Evolutionary conservation across 2,113 vertebrate species (phyloP).

Genomic region (Seriola rivoliana): DNA sequence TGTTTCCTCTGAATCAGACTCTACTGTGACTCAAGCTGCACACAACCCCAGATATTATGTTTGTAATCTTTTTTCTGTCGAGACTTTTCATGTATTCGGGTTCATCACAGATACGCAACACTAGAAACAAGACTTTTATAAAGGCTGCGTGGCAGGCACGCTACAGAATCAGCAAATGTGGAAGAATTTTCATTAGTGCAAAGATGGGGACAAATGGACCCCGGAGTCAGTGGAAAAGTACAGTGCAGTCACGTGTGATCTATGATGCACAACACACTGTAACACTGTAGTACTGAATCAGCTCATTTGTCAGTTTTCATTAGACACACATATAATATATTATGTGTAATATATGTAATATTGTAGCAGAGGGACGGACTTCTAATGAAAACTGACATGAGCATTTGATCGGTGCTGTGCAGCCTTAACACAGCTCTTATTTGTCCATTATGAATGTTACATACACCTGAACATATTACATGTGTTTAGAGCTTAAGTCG

Average conservation of each 20-base stretch:
- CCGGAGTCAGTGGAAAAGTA: constrained; percentile 9
- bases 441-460: background rate
- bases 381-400: constrained; percentile 22
- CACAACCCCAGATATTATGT: constrained; percentile 13
- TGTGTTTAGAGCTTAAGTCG: background rate
- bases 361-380: background rate
- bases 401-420: constrained; percentile 4
- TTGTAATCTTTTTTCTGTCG: background rate
- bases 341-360: background rate
- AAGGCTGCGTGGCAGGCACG: background rate
- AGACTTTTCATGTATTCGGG: constrained; percentile 7
- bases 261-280: constrained; percentile 6
- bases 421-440: background rate
- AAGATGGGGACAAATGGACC: background rate
- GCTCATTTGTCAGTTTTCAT: constrained; percentile 28
- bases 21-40: constrained; percentile 22
- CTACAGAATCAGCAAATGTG: constrained; percentile 10
- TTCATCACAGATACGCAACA: constrained; percentile 23
- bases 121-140: background rate
- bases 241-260: background rate
- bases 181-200: background rate
- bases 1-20: constrained; percentile 46
- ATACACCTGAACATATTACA: background rate
- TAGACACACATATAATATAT: background rate
- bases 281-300: constrained; percentile 23